Percentiles rank a stretch among this genome's conserved stretches.
Conservation (phyloP, 1,140 invertebrate species). For the Drosophila kikkawai region DNA sequence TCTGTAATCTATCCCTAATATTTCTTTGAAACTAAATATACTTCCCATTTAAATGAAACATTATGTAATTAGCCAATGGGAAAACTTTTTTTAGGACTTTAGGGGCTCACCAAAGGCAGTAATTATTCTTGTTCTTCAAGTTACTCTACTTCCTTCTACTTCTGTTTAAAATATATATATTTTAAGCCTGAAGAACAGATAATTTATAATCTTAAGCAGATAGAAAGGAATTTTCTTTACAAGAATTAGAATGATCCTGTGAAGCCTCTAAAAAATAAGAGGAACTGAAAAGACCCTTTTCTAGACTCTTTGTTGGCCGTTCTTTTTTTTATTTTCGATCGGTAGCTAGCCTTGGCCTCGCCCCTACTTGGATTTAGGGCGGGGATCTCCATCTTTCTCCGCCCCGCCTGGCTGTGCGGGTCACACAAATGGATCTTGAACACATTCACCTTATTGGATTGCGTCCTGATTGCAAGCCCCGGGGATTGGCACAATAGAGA, state of each 20-base stretch:
- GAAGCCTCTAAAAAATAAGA: neutral
- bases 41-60: neutral
- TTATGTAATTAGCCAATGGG: neutral
- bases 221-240: neutral
- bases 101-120: neutral
- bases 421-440: conserved; percentile 14
- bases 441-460: conserved; percentile 48
- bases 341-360: conserved; percentile 8
- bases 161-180: neutral
- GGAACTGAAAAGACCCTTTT: neutral
- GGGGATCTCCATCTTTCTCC: conserved; percentile 15
- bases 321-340: neutral
- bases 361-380: conserved; percentile 19
- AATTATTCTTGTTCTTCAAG: neutral
- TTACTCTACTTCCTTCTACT: neutral
- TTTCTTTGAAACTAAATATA: neutral
- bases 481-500: conserved; percentile 36
- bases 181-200: neutral
- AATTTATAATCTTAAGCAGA: neutral
- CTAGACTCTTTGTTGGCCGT: neutral
- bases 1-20: neutral
- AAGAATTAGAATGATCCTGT: neutral
- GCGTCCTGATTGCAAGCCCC: conserved; percentile 47
- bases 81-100: neutral
- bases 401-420: neutral